Percentiles rank a stretch among this genome's conserved stretches.
Conservation (phyloP, 1,140 invertebrate genomes). For the Bombus confusus region DNA sequence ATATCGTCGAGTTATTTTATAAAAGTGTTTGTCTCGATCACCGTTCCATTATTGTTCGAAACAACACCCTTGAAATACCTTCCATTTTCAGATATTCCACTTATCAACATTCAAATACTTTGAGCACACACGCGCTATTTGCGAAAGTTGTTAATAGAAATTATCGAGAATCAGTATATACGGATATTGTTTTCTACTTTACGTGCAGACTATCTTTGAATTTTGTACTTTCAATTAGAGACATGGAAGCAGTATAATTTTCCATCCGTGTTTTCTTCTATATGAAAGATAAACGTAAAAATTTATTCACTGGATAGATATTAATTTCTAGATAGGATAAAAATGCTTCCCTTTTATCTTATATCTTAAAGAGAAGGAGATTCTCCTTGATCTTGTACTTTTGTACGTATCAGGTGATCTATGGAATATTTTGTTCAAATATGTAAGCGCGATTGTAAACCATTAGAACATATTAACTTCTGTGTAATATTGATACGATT, state of each 20-base stretch:
- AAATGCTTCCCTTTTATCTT: not conserved
- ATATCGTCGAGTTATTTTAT: not conserved
- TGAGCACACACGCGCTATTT: not conserved
- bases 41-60: not conserved
- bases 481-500: not conserved
- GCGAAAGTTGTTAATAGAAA: not conserved
- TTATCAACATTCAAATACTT: not conserved
- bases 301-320: not conserved
- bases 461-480: not conserved
- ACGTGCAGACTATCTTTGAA: not conserved
- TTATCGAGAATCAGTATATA: not conserved
- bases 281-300: not conserved
- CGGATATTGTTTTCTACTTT: not conserved
- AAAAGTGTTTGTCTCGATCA: not conserved
- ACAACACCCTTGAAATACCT: not conserved
- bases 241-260: not conserved
- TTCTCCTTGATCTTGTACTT: no score
- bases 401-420: not conserved
- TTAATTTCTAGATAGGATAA: not conserved
- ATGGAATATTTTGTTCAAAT: not conserved
- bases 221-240: not conserved
- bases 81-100: not conserved
- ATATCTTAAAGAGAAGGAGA: not conserved
- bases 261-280: not conserved
- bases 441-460: not conserved